These are phyloP conservation scores for Stramonita haemastoma DNA, from an alignment of 2,888 invertebrate genomes.

Conservation along the genomic window DNA sequence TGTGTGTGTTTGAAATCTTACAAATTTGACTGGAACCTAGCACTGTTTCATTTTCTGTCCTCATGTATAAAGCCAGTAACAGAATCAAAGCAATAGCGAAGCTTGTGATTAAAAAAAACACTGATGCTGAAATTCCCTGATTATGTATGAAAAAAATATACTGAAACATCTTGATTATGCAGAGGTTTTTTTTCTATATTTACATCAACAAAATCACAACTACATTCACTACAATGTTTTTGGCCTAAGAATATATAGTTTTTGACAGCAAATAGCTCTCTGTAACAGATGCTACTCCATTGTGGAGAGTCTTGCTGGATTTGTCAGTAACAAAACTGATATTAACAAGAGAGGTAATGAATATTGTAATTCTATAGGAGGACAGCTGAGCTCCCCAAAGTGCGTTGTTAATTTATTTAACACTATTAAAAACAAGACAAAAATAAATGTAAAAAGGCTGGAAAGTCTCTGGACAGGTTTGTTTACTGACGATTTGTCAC, in stretches of 20 bases:
- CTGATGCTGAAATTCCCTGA: too few relatives aligned
- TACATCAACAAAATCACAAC: too few relatives aligned
- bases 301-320: background rate
- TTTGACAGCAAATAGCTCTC: too few relatives aligned
- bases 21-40: background rate
- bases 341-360: background rate
- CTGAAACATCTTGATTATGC: too few relatives aligned
- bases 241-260: too few relatives aligned
- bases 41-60: background rate
- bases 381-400: background rate
- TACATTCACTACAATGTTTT: too few relatives aligned
- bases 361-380: background rate
- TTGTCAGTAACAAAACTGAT: background rate
- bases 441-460: background rate
- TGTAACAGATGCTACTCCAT: background rate
- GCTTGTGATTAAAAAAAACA: too few relatives aligned
- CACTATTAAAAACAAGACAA: background rate
- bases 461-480: background rate
- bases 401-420: background rate
- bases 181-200: too few relatives aligned
- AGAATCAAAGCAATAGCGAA: background rate
- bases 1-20: background rate
- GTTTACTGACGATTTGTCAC: background rate
- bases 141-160: too few relatives aligned
- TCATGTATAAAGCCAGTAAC: background rate